Conservation (phyloP, 1,140 invertebrate genomes). For the Diorhabda carinulata region DNA sequence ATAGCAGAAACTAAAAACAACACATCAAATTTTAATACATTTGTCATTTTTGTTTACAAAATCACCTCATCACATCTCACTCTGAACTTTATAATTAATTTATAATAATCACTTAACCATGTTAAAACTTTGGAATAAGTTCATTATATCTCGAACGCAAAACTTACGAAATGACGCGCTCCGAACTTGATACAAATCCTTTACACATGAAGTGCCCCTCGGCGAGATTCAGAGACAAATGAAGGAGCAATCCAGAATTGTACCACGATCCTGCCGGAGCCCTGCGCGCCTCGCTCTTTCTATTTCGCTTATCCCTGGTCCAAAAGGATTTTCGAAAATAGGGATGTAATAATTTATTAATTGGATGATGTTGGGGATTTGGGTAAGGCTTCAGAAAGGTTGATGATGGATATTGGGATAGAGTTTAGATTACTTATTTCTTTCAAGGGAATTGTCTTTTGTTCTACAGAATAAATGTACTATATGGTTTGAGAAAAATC, state of each 20-base stretch:
- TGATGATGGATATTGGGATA: conserved; percentile 6
- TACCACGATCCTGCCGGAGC: background rate
- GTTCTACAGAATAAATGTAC: background rate
- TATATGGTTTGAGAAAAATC: too few species aligned
- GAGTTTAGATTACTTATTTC: background rate
- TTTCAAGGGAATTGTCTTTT: background rate
- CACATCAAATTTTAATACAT: background rate
- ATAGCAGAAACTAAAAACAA: background rate
- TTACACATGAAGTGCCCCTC: background rate
- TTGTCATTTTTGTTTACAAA: background rate
- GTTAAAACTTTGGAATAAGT: background rate
- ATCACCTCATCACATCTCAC: background rate
- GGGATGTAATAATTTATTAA: conserved; percentile 13
- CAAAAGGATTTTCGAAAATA: conserved; percentile 16
- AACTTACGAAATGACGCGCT: background rate
- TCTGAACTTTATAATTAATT: background rate
- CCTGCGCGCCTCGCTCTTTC: background rate
- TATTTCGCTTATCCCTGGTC: background rate
- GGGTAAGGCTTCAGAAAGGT: conserved; percentile 3
- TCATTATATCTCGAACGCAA: background rate
- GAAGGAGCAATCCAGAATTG: conserved; percentile 5
- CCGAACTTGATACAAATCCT: too few species aligned
- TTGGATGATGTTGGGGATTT: conserved; percentile 9
- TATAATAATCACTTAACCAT: background rate
- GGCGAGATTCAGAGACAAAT: conserved; percentile 7